A percentile compares a stretch with the other conserved stretches of the same genome.
phyloP scores from a whole-genome alignment of 2,888 invertebrate species.

The Noctua janthina region DNA sequence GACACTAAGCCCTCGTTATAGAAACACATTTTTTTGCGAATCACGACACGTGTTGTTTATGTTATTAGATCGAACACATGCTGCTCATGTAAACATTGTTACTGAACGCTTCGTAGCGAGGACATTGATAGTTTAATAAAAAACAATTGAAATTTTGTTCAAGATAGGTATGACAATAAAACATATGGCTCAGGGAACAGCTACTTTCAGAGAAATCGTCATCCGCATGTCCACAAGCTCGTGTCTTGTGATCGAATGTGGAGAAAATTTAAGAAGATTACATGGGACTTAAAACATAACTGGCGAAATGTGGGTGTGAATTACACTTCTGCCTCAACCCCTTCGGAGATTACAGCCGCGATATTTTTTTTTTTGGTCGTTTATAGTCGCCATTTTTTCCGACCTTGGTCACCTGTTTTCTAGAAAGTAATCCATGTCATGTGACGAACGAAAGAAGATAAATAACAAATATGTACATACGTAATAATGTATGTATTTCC shows the following conservation, averaged over 20 bases:
- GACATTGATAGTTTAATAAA: slow-evolving; percentile 7
- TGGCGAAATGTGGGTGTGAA: too few species aligned
- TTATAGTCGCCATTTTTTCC: not conserved
- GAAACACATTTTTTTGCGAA: slow-evolving; percentile 47
- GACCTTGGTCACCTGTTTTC: not conserved
- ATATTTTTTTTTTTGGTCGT: not conserved
- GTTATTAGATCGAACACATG: slow-evolving; percentile 55
- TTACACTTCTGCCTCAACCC: too few species aligned
- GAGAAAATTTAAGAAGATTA: not conserved
- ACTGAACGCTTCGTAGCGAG: slow-evolving; percentile 11
- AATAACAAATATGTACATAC: not conserved
- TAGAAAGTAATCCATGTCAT: not conserved
- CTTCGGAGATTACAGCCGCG: too few species aligned
- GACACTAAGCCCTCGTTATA: slow-evolving; percentile 58
- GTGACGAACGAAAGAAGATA: not conserved
- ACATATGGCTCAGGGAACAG: not conserved
- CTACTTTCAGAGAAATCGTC: not conserved
- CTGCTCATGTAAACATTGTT: slow-evolving; percentile 53
- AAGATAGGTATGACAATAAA: not conserved
- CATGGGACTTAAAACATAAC: too few species aligned
- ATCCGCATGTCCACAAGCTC: not conserved
- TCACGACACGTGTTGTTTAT: slow-evolving; percentile 42
- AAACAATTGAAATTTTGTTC: not conserved
- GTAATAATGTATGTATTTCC: slow-evolving; percentile 12
- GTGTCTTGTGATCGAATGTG: not conserved